phyloP scores from a whole-genome alignment of 1,140 invertebrate genomes.

The Drosophila trapezifrons region DNA sequence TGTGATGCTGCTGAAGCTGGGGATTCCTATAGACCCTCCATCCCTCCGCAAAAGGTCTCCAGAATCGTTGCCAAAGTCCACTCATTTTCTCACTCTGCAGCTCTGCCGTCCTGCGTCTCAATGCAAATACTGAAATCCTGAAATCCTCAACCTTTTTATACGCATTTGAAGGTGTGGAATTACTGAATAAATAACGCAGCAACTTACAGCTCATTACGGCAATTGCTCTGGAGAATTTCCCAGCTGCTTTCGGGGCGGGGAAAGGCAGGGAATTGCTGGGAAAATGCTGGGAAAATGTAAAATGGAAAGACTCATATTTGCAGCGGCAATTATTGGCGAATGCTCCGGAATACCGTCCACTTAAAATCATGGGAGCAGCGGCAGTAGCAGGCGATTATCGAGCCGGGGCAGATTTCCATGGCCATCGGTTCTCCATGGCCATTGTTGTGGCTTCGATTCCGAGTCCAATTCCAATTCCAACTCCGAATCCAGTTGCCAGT shows the following conservation, averaged over 20 bases:
- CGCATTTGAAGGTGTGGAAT: slow-evolving; percentile 21
- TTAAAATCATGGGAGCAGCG: slow-evolving; percentile 45
- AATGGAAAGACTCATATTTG: slow-evolving; percentile 42
- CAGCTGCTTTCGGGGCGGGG: slow-evolving; percentile 22
- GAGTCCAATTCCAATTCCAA: slow-evolving; percentile 8
- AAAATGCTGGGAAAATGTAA: not conserved
- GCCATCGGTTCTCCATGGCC: slow-evolving; percentile 16
- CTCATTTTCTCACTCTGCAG: slow-evolving; percentile 1
- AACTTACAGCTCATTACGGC: slow-evolving; percentile 34
- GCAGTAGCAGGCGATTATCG: slow-evolving; percentile 40
- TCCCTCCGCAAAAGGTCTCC: not conserved
- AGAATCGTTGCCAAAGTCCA: not conserved
- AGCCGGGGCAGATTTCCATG: slow-evolving; percentile 11
- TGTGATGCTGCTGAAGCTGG: not conserved
- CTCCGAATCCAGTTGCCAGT: slow-evolving; percentile 14
- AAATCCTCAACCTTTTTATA: slow-evolving; percentile 21
- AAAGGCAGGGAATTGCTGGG: slow-evolving; percentile 6
- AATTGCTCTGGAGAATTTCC: slow-evolving; percentile 34
- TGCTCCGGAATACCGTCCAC: slow-evolving; percentile 39
- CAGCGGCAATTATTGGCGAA: slow-evolving; percentile 47
- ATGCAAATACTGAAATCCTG: slow-evolving; percentile 15
- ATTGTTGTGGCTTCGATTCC: slow-evolving; percentile 14
- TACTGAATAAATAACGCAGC: slow-evolving; percentile 36
- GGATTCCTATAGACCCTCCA: slow-evolving; percentile 13
- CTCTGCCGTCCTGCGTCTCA: not conserved